A percentile compares a stretch with the other conserved stretches of the same genome.
Conservation (phyloP, 1,140 invertebrate species). For the Theocolax elegans region DNA sequence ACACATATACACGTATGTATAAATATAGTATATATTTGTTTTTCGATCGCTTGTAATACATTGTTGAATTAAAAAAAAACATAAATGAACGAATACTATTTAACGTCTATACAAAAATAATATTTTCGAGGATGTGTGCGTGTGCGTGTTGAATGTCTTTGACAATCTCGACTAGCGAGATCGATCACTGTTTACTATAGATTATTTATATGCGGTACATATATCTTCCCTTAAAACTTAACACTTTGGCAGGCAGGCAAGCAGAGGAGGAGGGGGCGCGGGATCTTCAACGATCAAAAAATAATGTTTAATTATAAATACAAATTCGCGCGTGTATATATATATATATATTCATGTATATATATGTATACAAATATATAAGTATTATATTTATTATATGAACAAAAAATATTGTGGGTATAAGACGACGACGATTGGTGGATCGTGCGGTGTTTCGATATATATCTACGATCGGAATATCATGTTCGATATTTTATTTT, state of each 20-base stretch:
- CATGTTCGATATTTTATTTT: too few relatives aligned
- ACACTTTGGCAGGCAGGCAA: slow-evolving; percentile 31
- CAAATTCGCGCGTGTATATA: slow-evolving; percentile 53
- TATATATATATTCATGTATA: slow-evolving; percentile 58
- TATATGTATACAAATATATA: too few relatives aligned
- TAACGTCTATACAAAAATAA: slow-evolving; percentile 33
- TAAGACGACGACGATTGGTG: too few relatives aligned
- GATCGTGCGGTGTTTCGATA: too few relatives aligned
- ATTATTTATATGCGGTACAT: slow-evolving; percentile 5
- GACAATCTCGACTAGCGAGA: slow-evolving; percentile 18
- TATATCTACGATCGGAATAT: too few relatives aligned
- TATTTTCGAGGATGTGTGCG: slow-evolving; percentile 3
- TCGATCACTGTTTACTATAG: background rate
- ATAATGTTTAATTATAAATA: slow-evolving; percentile 60
- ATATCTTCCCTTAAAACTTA: slow-evolving; percentile 29
- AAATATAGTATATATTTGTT: too few relatives aligned
- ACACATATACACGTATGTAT: background rate
- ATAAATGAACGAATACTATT: background rate
- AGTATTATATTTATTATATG: too few relatives aligned
- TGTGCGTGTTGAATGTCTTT: too few relatives aligned
- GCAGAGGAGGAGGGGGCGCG: background rate
- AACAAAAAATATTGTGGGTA: too few relatives aligned
- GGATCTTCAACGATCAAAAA: too few relatives aligned
- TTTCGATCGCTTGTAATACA: too few relatives aligned
- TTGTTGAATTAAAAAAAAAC: slow-evolving; percentile 14